Percentiles rank a stretch among this genome's conserved stretches.
These are phyloP conservation scores for Misgurnus anguillicaudatus DNA, from an alignment of 2,113 vertebrate species.

Conservation along the genomic window DNA sequence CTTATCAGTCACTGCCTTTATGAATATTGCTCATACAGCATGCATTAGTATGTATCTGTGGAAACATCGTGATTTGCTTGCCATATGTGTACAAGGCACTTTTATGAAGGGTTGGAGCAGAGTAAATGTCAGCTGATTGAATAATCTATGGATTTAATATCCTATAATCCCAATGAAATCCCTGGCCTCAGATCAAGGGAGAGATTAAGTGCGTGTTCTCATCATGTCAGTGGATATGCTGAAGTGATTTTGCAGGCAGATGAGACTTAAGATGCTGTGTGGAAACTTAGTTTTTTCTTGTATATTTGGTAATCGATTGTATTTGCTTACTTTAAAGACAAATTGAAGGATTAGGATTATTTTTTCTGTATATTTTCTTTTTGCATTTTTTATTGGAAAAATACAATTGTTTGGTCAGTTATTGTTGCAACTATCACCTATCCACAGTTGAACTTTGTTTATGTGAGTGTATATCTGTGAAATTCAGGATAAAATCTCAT, in stretches of 20 bases:
- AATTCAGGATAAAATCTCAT: too few relatives aligned
- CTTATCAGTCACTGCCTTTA: conserved; percentile 26
- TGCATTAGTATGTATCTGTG: too few relatives aligned
- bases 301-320: background rate
- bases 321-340: too few relatives aligned
- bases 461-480: too few relatives aligned
- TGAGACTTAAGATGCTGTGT: background rate
- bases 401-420: too few relatives aligned
- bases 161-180: conserved; percentile 73
- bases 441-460: too few relatives aligned
- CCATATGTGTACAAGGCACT: background rate
- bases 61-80: background rate
- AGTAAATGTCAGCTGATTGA: conserved; percentile 72
- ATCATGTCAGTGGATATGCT: conserved; percentile 48
- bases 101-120: conserved; percentile 29
- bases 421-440: too few relatives aligned
- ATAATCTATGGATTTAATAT: conserved; percentile 81
- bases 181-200: conserved; percentile 59
- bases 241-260: conserved; percentile 28
- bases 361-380: too few relatives aligned
- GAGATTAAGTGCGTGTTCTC: conserved; percentile 65
- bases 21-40: conserved; percentile 4
- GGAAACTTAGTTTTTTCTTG: background rate
- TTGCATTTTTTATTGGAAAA: too few relatives aligned
- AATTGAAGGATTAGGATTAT: too few relatives aligned